Evolutionary conservation across 2,888 invertebrate species (phyloP), one percentile per base, ranked within the genome.

Genomic region (Drosophila subsilvestris): DNA sequence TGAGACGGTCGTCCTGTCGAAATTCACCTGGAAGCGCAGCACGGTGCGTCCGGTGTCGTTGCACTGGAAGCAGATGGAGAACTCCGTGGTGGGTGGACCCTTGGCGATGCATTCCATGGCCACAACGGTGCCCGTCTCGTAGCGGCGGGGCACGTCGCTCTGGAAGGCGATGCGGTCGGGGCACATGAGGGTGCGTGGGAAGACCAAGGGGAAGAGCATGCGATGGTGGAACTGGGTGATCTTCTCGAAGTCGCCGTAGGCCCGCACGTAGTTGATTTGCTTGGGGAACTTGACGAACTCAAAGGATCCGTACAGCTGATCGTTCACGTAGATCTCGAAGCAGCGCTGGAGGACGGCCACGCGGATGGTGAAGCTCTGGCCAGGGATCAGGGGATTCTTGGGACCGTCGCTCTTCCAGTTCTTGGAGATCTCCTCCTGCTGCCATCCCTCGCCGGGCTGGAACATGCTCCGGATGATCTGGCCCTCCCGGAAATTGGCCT

Each of bases 391-490:
- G 1, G 92, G 92, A 81, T 91, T 92, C 66, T 92, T 92, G 0
- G 91, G 91, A 3, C 90, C 90, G 56, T 91, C 91, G 47, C 88
- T 84, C 76, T 89, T 91, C 92, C 92, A 92, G 73, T 92, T 92
- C 73, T 92, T 92, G 0, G 92, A 92, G 18, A 92, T 92, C 67
- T 92, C 92, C 69, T 92, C 92, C 67, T 92, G 92, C 60, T 90
- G 90, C 92, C 92, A 92, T 50, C 92, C 92, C 63, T 91, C 90
- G 3, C 92, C 91, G 0, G 92, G 92, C 63, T 90, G 91, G 66
- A 91, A 92, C 91, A 92, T 92, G 66, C 92, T 91, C 17, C 92
- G 89, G 60, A 92, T 91, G 58, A 92, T 91, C 86, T 92, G 92
- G 68, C 92, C 92, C 75, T 92, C 92, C 0, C 91, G 88, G 75